Base-by-base conservation (phyloP, 2,797 vertebrate genomes). In the Clarias pachynema region DNA sequence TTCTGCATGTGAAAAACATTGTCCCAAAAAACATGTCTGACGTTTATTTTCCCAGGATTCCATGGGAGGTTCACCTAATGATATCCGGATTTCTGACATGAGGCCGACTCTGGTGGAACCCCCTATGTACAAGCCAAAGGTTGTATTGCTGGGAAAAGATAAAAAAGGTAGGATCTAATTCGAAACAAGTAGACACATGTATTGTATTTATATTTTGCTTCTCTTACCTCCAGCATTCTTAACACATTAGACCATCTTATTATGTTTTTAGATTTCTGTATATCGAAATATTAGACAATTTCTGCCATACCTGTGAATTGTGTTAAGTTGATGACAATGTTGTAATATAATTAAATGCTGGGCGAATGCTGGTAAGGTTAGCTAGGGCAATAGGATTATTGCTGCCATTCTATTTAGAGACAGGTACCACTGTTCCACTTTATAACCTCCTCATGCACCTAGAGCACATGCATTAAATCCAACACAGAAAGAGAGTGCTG, bases 1-100 rank as follows among this genome's bases (percentile, higher is more conserved):
- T 6, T 22, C n/a, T n/a, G 20, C 75, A 37, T 37, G 31, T 37
- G 22, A 24, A 0, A 78, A 60, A 78, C 49, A 81, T 44, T 44
- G 8, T 44, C 40, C 40, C 40, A 44, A 44, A 44, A 44, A 44
- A 44, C 40, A 44, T 44, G 63, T 66, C 40, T 68, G n/a, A 73
- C 72, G 66, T 87, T 82, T 88, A 83, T 90, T 77, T 89, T 62
- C 74, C 0, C 94, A 99, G 98, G 98, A 99, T 92, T 96, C 98
- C 79, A 98, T 97, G 94, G 97, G 97, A 88, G 98, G 98, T 85
- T 98, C 98, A 86, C 97, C 97, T 87, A 98, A 97, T 63, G 98
- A 99, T 93, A 97, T 99, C 94, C 96, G 98, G 84, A 98, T 99
- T 93, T 98, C 97, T 82, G 98, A 99, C 91, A 98, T 99, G 96